Evolutionary conservation across 2,888 invertebrate genomes (phyloP).

Genomic region (Lacanobia wlatinum): DNA sequence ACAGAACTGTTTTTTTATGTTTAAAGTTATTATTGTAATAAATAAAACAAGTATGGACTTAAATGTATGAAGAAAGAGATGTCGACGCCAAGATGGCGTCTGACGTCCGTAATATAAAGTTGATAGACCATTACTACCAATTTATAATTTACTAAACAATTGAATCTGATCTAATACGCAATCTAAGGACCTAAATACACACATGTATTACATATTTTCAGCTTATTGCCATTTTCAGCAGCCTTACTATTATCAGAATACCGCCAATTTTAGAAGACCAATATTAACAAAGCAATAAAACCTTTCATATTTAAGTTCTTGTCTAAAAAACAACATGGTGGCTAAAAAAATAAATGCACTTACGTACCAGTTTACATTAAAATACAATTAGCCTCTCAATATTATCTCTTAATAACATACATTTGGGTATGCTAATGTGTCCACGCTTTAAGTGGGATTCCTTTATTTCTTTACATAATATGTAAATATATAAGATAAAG

Average conservation of each 20-base stretch:
- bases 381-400: constrained; percentile 70
- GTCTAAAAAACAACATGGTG: background rate
- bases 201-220: background rate
- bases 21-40: too few species aligned
- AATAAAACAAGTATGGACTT: too few species aligned
- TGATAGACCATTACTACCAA: too few species aligned
- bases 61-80: too few species aligned
- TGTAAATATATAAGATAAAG: constrained; percentile 69
- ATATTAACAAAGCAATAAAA: background rate
- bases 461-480: constrained; percentile 59
- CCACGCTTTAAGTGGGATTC: constrained; percentile 64
- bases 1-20: background rate
- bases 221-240: too few species aligned
- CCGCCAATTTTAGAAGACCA: background rate
- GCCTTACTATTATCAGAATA: background rate
- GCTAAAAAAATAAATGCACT: constrained; percentile 21
- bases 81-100: too few species aligned
- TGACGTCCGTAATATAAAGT: too few species aligned
- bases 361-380: constrained; percentile 42
- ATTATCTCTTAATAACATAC: constrained; percentile 75
- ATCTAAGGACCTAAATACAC: too few species aligned
- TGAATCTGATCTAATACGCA: background rate
- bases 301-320: background rate
- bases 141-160: background rate
- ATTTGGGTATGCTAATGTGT: constrained; percentile 76